A percentile compares a stretch with the other conserved stretches of the same genome.
Evolutionary conservation across 1,140 invertebrate species (phyloP).

Genomic region (Subanguina moxae): DNA sequence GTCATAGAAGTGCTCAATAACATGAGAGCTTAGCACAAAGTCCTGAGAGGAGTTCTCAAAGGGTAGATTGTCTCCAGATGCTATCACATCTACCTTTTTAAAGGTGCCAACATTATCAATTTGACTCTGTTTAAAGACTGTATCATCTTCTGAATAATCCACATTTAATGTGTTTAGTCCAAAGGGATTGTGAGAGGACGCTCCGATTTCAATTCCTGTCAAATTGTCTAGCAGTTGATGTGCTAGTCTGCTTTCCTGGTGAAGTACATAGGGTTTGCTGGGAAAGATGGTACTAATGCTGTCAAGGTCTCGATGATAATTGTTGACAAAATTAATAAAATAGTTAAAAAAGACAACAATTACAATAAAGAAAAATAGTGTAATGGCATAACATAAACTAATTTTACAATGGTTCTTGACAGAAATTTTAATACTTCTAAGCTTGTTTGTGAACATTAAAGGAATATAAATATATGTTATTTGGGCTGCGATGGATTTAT

Average conservation of each 20-base stretch:
- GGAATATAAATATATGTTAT: too few species aligned
- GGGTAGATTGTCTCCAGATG: slow-evolving; percentile 13
- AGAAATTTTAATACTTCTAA: too few species aligned
- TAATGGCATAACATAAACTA: too few species aligned
- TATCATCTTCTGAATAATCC: slow-evolving; percentile 13
- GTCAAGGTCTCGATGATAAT: too few species aligned
- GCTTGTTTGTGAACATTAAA: too few species aligned
- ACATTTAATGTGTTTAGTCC: slow-evolving; percentile 17
- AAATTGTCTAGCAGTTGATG: slow-evolving; percentile 14
- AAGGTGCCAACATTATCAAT: background rate
- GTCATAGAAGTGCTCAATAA: slow-evolving; percentile 25
- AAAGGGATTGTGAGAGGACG: slow-evolving; percentile 13
- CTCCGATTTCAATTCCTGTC: slow-evolving; percentile 16
- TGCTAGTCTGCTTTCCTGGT: slow-evolving; percentile 14
- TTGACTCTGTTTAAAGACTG: slow-evolving; percentile 1
- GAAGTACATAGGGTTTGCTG: background rate
- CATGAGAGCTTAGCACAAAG: slow-evolving; percentile 25
- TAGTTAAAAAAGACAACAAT: too few species aligned
- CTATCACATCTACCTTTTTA: background rate
- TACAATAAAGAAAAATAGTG: too few species aligned
- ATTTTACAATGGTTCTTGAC: too few species aligned
- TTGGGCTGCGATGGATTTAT: too few species aligned
- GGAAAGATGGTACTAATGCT: too few species aligned
- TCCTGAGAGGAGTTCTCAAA: slow-evolving; percentile 12
- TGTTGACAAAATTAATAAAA: too few species aligned